Conservation (phyloP, 2,888 invertebrate genomes). For the Watsonalla cultraria region DNA sequence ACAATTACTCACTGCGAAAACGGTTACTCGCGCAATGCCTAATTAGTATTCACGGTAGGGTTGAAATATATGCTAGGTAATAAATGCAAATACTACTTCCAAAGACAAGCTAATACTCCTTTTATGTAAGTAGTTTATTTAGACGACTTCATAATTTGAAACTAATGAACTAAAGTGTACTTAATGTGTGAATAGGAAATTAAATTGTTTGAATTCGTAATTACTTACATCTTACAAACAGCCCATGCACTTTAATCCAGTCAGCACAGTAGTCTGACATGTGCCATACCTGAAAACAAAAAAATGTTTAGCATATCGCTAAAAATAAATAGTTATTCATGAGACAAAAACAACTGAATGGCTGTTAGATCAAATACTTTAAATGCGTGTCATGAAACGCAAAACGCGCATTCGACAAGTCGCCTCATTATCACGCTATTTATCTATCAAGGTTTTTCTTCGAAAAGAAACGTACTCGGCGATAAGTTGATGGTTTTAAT, state of each 20-base stretch:
- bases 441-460: conserved; percentile 49
- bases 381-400: not conserved
- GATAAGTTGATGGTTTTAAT: conserved; percentile 55
- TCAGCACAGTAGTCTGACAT: conserved; percentile 49
- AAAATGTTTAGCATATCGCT: conserved; percentile 12
- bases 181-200: too few relatives aligned
- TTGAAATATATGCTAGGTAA: not conserved
- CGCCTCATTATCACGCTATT: conserved; percentile 40
- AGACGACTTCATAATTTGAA: not conserved
- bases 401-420: conserved; percentile 14
- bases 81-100: not conserved
- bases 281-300: conserved; percentile 59
- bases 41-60: not conserved
- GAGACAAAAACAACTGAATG: not conserved
- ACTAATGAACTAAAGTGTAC: not conserved
- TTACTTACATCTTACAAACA: conserved; percentile 58
- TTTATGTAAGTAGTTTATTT: too few relatives aligned
- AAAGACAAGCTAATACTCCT: too few relatives aligned
- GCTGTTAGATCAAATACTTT: too few relatives aligned
- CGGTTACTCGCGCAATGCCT: not conserved
- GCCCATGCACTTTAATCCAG: conserved; percentile 47
- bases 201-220: not conserved
- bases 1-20: not conserved
- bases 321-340: conserved; percentile 2
- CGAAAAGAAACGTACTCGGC: conserved; percentile 40